Evolutionary conservation across 2,113 vertebrate genomes (phyloP), one percentile per base, ranked within the genome.

Genomic region (Ceuthmochares aereus): DNA sequence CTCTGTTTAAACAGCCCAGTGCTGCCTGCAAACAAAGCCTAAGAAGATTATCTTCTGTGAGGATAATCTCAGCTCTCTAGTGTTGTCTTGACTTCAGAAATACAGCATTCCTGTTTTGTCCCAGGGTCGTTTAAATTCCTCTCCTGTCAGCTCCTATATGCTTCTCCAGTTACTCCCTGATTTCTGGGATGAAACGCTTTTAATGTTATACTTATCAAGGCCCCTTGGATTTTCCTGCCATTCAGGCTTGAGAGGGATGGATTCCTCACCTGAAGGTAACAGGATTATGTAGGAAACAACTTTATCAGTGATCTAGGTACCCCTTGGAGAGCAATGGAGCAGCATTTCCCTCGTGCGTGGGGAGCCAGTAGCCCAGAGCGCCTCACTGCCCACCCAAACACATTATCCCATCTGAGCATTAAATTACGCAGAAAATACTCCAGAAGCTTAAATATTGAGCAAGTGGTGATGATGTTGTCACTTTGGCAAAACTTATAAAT

Each of bases 401-500:
- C 80, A 92, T 97, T 97, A 98, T 96, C 85, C 90, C 89, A 91
- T 93, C 86, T 80, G 84, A 96, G 89, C 89, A 94, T 95, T 97
- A 95, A 98, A 98, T 97, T 97, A 97, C 78, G 96, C 94, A 98
- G 96, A 97, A 97, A 96, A 95, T 84, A 97, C 87, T 96, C 96
- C 96, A 84, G 94, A 68, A 97, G 94, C 88, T 94, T 93, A 96
- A 97, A 96, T 94, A 93, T 0, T 95, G 84, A 97, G 95, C 87
- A 96, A 98, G 91, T 52, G 87, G 90, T 96, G 97, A 97, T 92
- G 95, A 96, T 96, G 93, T 95, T 98, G 94, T 97, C 96, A 96
- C 93, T 97, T 90, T 96, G 91, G 97, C 92, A 97, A 93, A 95
- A 97, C 10, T n/a, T 87, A 85, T 89, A 97, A 98, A 96, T 95